A percentile compares a stretch with the other conserved stretches of the same genome.
Evolutionary conservation across 2,113 vertebrate genomes (phyloP).

Genomic region (Podarcis raffonei): DNA sequence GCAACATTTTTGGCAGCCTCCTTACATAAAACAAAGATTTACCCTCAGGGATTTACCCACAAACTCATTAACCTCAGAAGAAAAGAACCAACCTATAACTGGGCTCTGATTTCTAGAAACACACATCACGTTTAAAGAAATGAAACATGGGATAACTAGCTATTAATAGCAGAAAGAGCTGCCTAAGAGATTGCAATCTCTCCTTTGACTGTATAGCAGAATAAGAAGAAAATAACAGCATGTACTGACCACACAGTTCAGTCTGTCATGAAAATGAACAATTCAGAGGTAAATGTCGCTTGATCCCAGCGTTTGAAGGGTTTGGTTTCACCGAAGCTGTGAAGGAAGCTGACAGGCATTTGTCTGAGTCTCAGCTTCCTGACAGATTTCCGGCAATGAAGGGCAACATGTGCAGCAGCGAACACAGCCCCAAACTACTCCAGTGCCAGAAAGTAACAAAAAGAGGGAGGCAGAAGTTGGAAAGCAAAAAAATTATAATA

Average conservation of each 20-base stretch:
- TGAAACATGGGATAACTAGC: background rate
- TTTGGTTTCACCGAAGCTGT: constrained; percentile 29
- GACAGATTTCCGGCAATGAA: constrained; percentile 19
- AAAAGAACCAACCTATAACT: constrained; percentile 14
- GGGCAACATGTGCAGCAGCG: background rate
- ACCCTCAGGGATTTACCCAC: background rate
- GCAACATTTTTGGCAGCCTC: background rate
- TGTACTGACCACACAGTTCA: background rate
- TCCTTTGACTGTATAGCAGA: background rate
- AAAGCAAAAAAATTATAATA: background rate
- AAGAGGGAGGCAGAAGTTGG: background rate
- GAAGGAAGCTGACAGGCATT: constrained; percentile 32
- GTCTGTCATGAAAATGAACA: constrained; percentile 31
- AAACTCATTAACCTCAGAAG: background rate
- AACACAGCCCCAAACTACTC: background rate
- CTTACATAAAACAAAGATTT: constrained; percentile 4
- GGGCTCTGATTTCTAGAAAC: background rate
- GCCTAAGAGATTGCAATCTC: background rate
- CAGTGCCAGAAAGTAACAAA: background rate
- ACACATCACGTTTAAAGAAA: background rate
- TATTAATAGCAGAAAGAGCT: background rate
- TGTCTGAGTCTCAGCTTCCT: background rate
- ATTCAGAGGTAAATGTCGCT: background rate
- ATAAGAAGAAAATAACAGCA: constrained; percentile 26
- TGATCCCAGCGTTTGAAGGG: constrained; percentile 40